Evolutionary conservation across 2,888 invertebrate species (phyloP), one percentile per base, ranked within the genome.

Genomic region (Melinopterus prodromus): DNA sequence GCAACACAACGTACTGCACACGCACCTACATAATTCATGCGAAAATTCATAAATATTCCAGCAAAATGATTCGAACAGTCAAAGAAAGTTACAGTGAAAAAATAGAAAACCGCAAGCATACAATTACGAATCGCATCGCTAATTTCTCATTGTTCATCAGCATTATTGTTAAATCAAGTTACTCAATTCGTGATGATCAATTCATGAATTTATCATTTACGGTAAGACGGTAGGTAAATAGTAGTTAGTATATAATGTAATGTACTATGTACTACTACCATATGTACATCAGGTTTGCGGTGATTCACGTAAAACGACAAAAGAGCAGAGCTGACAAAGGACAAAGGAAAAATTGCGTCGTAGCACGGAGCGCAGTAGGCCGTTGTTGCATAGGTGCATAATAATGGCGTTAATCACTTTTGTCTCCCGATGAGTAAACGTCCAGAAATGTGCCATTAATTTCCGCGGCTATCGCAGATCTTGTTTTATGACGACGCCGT

Each of bases 341-440:
- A 53, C 53, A 53, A 53, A 53, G 53, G 53, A 53, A 53, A 53
- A 53, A 53, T 6, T 53, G 53, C 53, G 53, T 53, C 53, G 53
- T 12, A 53, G 53, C 9, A 9, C 7, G 53, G 53, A 53, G 53
- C 53, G 53, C 5, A 53, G 53, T 53, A 53, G 53, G 12, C 53
- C 53, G 7, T 53, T 53, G 72, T 26, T 72, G 72, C 72, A 72
- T 72, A 72, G 72, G 72, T 77, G 70, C 69, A 77, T 77, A 77
- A 77, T 69, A 77, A 69, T 69, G 16, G 77, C 69, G 70, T 77
- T 77, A 77, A 16, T 77, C 77, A 76, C 76, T 16, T 69, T 69
- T 74, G 74, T 74, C 37, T 74, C 36, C 74, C 74, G 74, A 74
- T 74, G 74, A 74, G 74, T 74, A 74, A 74, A 53, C 53, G 53